These are phyloP conservation scores for Myopa tessellatipennis DNA, from an alignment of 2,888 invertebrate species.

Conservation along the genomic window DNA sequence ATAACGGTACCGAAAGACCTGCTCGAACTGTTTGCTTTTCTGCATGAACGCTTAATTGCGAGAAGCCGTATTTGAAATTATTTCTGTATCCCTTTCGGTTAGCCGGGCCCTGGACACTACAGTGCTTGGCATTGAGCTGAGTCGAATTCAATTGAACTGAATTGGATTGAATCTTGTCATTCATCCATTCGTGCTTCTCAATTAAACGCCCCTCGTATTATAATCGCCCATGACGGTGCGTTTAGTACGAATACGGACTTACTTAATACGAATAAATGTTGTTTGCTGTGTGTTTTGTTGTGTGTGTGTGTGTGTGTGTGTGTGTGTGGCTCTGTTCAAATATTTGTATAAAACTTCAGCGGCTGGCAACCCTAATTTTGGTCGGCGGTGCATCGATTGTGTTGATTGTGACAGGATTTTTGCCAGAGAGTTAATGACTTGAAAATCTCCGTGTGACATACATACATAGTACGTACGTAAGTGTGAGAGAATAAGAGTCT, in stretches of 20 bases:
- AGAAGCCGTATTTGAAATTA: slow-evolving; percentile 38
- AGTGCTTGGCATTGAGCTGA: background rate
- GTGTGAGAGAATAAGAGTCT: too few relatives aligned
- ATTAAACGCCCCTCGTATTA: slow-evolving; percentile 12
- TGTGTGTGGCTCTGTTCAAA: slow-evolving; percentile 1
- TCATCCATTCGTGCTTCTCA: slow-evolving; percentile 6
- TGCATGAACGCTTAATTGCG: slow-evolving; percentile 51
- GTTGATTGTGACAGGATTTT: background rate
- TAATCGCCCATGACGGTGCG: background rate
- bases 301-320: background rate
- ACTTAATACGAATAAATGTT: too few relatives aligned
- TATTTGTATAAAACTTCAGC: slow-evolving; percentile 1
- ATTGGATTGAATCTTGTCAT: background rate
- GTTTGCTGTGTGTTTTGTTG: background rate
- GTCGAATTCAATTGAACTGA: slow-evolving; percentile 13
- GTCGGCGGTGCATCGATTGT: background rate
- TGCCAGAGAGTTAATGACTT: background rate
- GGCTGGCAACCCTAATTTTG: background rate
- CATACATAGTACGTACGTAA: too few relatives aligned
- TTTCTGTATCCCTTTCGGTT: slow-evolving; percentile 22
- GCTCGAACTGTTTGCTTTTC: slow-evolving; percentile 47
- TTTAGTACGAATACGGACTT: too few relatives aligned
- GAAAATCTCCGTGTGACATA: background rate
- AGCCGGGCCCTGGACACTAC: background rate
- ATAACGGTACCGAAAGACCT: background rate